Evolutionary conservation across 1,140 invertebrate species (phyloP).

Genomic region (Aleiodes sp.): DNA sequence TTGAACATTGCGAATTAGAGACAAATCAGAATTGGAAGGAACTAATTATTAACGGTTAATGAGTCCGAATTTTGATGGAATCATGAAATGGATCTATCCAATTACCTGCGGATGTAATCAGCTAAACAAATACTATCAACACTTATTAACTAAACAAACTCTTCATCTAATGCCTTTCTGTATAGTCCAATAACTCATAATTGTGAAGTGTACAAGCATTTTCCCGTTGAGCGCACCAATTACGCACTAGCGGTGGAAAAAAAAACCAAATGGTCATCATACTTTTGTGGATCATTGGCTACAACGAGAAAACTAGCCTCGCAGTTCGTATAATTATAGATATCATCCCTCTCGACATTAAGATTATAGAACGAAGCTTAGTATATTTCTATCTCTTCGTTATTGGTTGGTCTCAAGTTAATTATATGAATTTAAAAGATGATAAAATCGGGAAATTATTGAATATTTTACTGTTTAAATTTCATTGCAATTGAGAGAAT

Average conservation of each 20-base stretch:
- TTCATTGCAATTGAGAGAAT: not conserved
- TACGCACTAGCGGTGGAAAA: not conserved
- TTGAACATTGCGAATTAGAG: too few species aligned
- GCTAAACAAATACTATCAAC: not conserved
- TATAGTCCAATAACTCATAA: not conserved
- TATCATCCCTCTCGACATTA: slow-evolving; percentile 11
- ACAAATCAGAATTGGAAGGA: too few species aligned
- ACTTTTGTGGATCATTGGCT: slow-evolving; percentile 33
- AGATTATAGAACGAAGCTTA: slow-evolving; percentile 12
- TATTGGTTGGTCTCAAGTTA: not conserved
- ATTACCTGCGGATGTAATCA: not conserved
- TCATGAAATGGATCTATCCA: too few species aligned
- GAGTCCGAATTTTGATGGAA: too few species aligned
- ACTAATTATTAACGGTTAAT: too few species aligned
- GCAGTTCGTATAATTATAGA: slow-evolving; percentile 32
- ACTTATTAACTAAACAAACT: slow-evolving; percentile 13
- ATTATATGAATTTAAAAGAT: slow-evolving; percentile 28
- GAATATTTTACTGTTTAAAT: not conserved
- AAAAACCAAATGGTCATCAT: slow-evolving; percentile 11
- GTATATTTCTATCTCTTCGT: not conserved
- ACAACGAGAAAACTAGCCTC: slow-evolving; percentile 32
- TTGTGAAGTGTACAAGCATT: not conserved
- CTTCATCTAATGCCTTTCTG: not conserved
- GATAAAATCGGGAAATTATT: slow-evolving; percentile 3
- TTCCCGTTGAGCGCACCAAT: slow-evolving; percentile 9